A percentile compares a stretch with the other conserved stretches of the same genome.
These are phyloP conservation scores for Tiliqua scincoides DNA, from an alignment of 2,113 vertebrate genomes.

Conservation along the genomic window DNA sequence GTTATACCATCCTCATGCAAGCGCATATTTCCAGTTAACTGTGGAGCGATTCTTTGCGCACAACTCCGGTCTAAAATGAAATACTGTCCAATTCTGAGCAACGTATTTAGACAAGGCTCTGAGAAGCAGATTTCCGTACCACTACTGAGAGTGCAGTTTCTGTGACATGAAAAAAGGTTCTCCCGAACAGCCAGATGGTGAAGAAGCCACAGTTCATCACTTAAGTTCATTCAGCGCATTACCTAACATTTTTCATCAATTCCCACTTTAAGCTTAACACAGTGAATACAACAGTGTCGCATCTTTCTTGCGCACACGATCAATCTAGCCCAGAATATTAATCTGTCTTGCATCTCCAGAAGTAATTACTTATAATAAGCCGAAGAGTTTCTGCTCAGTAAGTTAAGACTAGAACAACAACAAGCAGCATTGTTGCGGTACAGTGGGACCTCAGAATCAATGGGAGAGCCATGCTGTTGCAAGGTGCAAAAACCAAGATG, in stretches of 20 bases:
- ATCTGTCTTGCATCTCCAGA: slow-evolving; percentile 60
- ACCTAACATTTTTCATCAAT: slow-evolving; percentile 69
- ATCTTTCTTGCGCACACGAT: slow-evolving; percentile 49
- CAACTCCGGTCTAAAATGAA: slow-evolving; percentile 14
- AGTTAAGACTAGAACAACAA: slow-evolving; percentile 39
- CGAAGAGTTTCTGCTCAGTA: slow-evolving; percentile 62
- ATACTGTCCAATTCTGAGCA: slow-evolving; percentile 55
- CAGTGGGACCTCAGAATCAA: no score
- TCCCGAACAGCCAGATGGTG: slow-evolving; percentile 71
- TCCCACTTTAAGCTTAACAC: slow-evolving; percentile 69
- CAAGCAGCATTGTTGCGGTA: no score
- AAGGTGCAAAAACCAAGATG: no score
- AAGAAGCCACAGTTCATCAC: slow-evolving; percentile 74
- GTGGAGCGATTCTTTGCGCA: background rate
- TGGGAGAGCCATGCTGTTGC: no score
- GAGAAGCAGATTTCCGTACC: slow-evolving; percentile 68
- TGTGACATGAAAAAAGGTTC: slow-evolving; percentile 55
- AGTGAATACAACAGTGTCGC: slow-evolving; percentile 61
- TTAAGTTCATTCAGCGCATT: slow-evolving; percentile 58
- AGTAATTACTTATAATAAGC: slow-evolving; percentile 63
- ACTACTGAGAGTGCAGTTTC: slow-evolving; percentile 65
- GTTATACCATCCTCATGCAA: background rate
- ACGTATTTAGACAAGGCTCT: slow-evolving; percentile 67
- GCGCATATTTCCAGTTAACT: background rate
- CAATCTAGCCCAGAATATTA: slow-evolving; percentile 55